Evolutionary conservation across 1,140 invertebrate genomes (phyloP), one percentile per base, ranked within the genome.

Genomic region (Watersipora subatra): DNA sequence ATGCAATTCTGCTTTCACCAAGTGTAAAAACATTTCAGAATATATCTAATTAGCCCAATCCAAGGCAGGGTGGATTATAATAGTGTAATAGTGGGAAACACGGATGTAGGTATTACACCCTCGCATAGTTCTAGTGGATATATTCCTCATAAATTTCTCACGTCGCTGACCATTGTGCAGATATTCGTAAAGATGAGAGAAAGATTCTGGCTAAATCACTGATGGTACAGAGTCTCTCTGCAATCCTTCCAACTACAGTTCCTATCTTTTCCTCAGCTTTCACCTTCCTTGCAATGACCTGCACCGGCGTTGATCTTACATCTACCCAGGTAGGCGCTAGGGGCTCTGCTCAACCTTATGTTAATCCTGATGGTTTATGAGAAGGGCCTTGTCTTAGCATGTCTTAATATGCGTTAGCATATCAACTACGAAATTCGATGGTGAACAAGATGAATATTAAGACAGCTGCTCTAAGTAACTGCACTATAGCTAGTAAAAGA

Each of bases 71-170:
- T n/a, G n/a, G n/a, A n/a, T n/a, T n/a, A n/a, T n/a, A n/a, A n/a
- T n/a, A n/a, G n/a, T n/a, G n/a, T n/a, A n/a, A n/a, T n/a, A n/a
- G n/a, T n/a, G n/a, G n/a, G n/a, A n/a, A n/a, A n/a, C n/a, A n/a
- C n/a, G n/a, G n/a, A n/a, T n/a, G n/a, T n/a, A n/a, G n/a, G n/a
- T n/a, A n/a, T n/a, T n/a, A n/a, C n/a, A n/a, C n/a, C n/a, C n/a
- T n/a, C n/a, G n/a, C n/a, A n/a, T n/a, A n/a, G n/a, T n/a, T n/a
- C n/a, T n/a, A n/a, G n/a, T n/a, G n/a, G n/a, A n/a, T n/a, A n/a
- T n/a, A n/a, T n/a, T n/a, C n/a, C n/a, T 76, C 67, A 84, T 87
- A 29, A 83, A 87, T 78, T 83, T 90, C 22, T 88, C 17, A 63
- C 17, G 57, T 56, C 17, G 62, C 24, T 64, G 19, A 64, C 63